Evolutionary conservation across 2,797 vertebrate species (phyloP), one percentile per base, ranked within the genome.

Genomic region (Silurus lanzhouensis): DNA sequence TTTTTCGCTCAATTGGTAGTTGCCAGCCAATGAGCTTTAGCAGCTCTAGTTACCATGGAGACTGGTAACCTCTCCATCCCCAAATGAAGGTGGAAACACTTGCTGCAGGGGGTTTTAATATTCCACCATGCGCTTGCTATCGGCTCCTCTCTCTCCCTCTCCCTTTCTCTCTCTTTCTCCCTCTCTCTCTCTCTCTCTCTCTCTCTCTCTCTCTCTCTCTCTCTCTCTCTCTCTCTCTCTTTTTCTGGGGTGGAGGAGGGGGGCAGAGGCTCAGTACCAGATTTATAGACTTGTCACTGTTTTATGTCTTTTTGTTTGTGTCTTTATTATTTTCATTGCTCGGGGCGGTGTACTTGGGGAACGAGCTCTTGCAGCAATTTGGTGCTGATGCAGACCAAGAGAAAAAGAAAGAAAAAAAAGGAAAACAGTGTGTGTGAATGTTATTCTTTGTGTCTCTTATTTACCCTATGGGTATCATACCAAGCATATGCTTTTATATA

Each of bases 71-170:
- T 92, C 91, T 91, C 91, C 92, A 91, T 92, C 93, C 93, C 92
- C 92, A 94, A 94, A 94, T 93, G 94, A 94, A 94, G 94, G 94
- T 94, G 93, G 94, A 94, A 95, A 95, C 94, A 92, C 92, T 90
- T 94, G 92, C 94, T 90, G 82, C 93, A 92, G 93, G 92, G 91
- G 92, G 92, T 94, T 94, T 92, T 93, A 93, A 95, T 93, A 92
- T 92, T 94, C 94, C 91, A 93, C 91, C 94, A 93, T 78, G 79
- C 77, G 92, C 93, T 92, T 88, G 88, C 89, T 75, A 84, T 74
- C 27, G 71, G 77, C 91, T 91, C 86, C 89, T 88, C 88, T 91
- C 89, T 91, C 90, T 48, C 55, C 58, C 89, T 88, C 88, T 91
- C 88, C 91, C 90, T 61, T 57, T 68, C 89, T 88, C 88, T 91